Conservation (phyloP, 1,140 invertebrate species). For the Calephelis nemesis region DNA sequence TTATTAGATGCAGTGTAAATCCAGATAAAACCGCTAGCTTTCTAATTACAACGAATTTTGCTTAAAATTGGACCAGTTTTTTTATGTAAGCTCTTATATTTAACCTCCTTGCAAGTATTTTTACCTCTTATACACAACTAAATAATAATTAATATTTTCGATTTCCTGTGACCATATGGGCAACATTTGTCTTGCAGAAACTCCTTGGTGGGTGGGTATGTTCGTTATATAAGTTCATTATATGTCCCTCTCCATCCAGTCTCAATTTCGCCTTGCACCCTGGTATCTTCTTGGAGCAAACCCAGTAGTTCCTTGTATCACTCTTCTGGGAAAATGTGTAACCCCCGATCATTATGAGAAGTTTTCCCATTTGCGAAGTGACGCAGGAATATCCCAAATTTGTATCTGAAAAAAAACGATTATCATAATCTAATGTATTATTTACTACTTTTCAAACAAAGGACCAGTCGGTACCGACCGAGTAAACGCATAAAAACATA, state of each 20-base stretch:
- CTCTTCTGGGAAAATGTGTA: slow-evolving; percentile 46
- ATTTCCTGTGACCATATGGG: slow-evolving; percentile 28
- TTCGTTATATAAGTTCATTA: slow-evolving; percentile 7
- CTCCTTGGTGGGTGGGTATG: slow-evolving; percentile 41
- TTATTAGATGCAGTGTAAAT: too few relatives aligned
- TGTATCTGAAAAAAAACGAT: not conserved
- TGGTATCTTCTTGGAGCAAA: slow-evolving; percentile 47
- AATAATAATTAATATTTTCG: not conserved
- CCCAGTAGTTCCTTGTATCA: slow-evolving; percentile 38
- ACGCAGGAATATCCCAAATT: not conserved
- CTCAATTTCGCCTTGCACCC: slow-evolving; percentile 50
- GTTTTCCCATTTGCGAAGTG: slow-evolving; percentile 31
- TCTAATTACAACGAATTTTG: too few relatives aligned
- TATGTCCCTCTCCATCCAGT: slow-evolving; percentile 33
- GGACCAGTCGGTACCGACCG: too few relatives aligned
- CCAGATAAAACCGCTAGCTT: too few relatives aligned
- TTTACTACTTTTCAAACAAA: too few relatives aligned
- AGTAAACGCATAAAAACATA: too few relatives aligned
- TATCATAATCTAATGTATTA: too few relatives aligned
- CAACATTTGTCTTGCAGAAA: slow-evolving; percentile 22
- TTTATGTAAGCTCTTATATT: too few relatives aligned
- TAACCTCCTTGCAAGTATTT: too few relatives aligned
- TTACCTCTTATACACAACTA: not conserved
- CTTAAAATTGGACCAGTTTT: too few relatives aligned
- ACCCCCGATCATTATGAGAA: slow-evolving; percentile 39